Evolutionary conservation across 1,140 invertebrate species (phyloP).

Genomic region (Caenorhabditis remanei): DNA sequence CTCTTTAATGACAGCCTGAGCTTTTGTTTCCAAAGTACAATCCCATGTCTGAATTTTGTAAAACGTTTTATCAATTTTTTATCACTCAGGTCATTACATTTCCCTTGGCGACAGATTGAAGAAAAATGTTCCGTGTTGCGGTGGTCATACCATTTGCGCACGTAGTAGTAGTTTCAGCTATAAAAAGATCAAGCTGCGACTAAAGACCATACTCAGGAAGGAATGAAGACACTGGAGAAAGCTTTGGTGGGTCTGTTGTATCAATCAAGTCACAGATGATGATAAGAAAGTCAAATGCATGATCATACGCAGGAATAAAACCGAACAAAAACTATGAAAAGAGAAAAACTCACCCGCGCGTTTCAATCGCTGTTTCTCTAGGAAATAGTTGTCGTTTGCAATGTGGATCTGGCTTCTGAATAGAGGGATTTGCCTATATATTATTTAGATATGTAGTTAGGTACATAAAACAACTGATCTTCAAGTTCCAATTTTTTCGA

Average conservation of each 20-base stretch:
- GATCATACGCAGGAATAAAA: not conserved
- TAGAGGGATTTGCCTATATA: not conserved
- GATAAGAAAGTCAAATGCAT: not conserved
- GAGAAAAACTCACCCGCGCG: slow-evolving; percentile 10
- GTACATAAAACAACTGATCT: too few relatives aligned
- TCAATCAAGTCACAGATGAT: not conserved
- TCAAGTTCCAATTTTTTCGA: not conserved
- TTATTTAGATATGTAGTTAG: too few relatives aligned
- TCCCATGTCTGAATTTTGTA: slow-evolving; percentile 50
- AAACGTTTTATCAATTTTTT: not conserved
- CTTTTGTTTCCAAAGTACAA: slow-evolving; percentile 54
- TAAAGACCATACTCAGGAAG: not conserved
- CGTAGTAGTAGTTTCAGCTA: slow-evolving; percentile 29
- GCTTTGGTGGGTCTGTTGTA: not conserved
- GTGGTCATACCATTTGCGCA: slow-evolving; percentile 56
- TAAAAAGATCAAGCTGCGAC: not conserved
- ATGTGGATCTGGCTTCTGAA: slow-evolving; percentile 39
- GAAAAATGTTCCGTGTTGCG: slow-evolving; percentile 30
- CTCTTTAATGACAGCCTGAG: not conserved
- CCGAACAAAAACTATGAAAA: not conserved
- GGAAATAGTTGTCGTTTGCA: slow-evolving; percentile 38
- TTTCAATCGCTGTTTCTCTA: slow-evolving; percentile 22
- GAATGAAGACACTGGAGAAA: not conserved
- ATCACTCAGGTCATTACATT: slow-evolving; percentile 3
- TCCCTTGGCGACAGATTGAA: not conserved